phyloP scores from a whole-genome alignment of 2,113 vertebrate genomes.

The Prolemur simus region DNA sequence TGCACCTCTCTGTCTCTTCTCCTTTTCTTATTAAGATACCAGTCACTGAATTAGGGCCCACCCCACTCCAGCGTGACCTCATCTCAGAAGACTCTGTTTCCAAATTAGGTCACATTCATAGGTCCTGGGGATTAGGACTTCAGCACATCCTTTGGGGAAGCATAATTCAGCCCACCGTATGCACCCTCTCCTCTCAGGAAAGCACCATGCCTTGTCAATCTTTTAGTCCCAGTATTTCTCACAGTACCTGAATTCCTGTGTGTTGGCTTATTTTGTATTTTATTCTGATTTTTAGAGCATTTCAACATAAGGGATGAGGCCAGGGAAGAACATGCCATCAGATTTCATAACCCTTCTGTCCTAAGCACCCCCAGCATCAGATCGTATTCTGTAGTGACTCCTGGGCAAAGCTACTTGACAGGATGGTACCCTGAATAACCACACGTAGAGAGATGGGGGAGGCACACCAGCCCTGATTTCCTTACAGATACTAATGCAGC shows the following conservation, averaged over 20 bases:
- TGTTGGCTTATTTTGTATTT: not conserved
- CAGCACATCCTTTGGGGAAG: not conserved
- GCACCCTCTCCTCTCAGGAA: not conserved
- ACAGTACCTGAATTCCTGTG: not conserved
- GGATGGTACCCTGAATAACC: not conserved
- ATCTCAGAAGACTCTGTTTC: not conserved
- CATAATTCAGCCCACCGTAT: fast-evolving
- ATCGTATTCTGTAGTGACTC: not conserved
- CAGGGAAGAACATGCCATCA: not conserved
- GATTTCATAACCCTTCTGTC: not conserved
- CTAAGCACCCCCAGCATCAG: not conserved
- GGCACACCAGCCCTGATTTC: not conserved
- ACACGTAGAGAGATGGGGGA: too few species aligned
- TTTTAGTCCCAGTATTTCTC: fast-evolving
- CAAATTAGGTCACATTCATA: not conserved
- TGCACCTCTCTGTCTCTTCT: not conserved
- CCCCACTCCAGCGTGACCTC: not conserved
- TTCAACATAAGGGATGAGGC: not conserved
- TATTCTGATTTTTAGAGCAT: not conserved
- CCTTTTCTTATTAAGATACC: not conserved
- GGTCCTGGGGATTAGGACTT: not conserved
- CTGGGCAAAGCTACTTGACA: not conserved
- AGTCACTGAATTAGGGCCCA: not conserved
- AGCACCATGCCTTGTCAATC: not conserved
- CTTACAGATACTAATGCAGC: not conserved